Base-by-base conservation (phyloP, 1,140 invertebrate genomes). In the Drosophila yakuba region DNA sequence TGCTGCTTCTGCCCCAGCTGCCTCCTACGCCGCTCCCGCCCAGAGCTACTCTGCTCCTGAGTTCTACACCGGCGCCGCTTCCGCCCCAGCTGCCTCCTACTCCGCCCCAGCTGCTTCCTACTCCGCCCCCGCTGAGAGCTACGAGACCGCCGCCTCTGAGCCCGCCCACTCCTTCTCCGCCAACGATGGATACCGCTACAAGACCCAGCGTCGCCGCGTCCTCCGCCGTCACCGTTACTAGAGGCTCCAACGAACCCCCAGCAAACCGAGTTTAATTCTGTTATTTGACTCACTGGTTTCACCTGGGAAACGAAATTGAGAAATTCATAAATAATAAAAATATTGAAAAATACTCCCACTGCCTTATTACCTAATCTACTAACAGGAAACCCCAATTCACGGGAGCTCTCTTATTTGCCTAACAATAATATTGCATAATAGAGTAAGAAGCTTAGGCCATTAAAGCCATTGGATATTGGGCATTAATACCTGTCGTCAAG, bases 141-240 rank as follows among this genome's bases (percentile, higher is more conserved):
- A 51, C 66, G 54, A 56, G 54, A 41, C 60, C 54, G 60, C 79
- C 55, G 48, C 67, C 2, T 43, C 68, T 10, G 52, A 28, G n/a
- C 25, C 64, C 38, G 50, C 54, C 10, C 38, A 63, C 61, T 44
- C 68, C 66, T 66, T 56, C 74, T 43, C 52, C 54, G 28, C 58
- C 63, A 59, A 15, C 44, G 54, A 56, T 28, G 54, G 54, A 28
- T 56, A 56, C 54, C 54, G 54, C 54, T 56, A 56, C 54, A 56
- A 56, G 54, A 56, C 54, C 38, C 38, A 56, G 5, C 10, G 11
- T 10, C 60, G 60, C 11, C 36, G 41, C 2, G 60, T 62, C 62
- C 17, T 88, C 74, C 82, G 82, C 28, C 88, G 88, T 52, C 86
- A 74, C 74, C 77, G 71, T 59, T 86, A 68, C 62, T 89, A 89